Conservation (phyloP, 2,888 invertebrate genomes). For the Cabera pusaria region DNA sequence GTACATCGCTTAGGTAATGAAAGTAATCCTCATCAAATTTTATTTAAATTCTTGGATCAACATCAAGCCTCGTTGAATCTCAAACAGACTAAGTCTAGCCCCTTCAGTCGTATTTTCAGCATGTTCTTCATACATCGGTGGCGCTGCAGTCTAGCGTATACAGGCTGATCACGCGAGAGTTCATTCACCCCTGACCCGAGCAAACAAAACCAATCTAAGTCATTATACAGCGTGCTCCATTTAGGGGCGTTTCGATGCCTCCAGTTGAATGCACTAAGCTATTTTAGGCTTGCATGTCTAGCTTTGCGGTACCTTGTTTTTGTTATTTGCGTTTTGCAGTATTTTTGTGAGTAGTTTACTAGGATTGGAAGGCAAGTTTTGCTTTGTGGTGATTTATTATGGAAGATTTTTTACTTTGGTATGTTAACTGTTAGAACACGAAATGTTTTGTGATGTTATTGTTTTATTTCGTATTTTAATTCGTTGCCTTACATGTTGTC, state of each 20-base stretch:
- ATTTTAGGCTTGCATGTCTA: slow-evolving; percentile 25
- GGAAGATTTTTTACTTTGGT: too few species aligned
- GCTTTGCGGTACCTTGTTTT: slow-evolving; percentile 9
- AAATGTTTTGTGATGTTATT: too few species aligned
- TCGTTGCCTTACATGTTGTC: too few species aligned
- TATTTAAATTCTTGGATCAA: too few species aligned
- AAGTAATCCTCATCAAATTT: too few species aligned
- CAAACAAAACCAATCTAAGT: slow-evolving; percentile 52
- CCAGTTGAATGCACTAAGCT: slow-evolving; percentile 39
- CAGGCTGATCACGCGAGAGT: slow-evolving; percentile 68
- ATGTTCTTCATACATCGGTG: slow-evolving; percentile 51
- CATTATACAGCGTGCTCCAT: slow-evolving; percentile 33
- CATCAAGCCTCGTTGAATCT: too few species aligned
- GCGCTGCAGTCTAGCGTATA: slow-evolving; percentile 59
- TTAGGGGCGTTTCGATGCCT: slow-evolving; percentile 35
- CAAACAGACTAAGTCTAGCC: too few species aligned
- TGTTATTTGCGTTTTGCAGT: slow-evolving; percentile 5
- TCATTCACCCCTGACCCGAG: slow-evolving; percentile 73
- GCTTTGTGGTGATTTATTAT: too few species aligned
- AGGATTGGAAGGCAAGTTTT: too few species aligned
- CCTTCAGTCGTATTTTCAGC: neutral
- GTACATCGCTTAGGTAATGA: too few species aligned
- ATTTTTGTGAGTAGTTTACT: neutral
- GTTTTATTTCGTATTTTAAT: too few species aligned
- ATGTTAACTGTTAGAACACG: too few species aligned